phyloP scores from a whole-genome alignment of 1,140 invertebrate species.

The Melitaea cinxia region DNA sequence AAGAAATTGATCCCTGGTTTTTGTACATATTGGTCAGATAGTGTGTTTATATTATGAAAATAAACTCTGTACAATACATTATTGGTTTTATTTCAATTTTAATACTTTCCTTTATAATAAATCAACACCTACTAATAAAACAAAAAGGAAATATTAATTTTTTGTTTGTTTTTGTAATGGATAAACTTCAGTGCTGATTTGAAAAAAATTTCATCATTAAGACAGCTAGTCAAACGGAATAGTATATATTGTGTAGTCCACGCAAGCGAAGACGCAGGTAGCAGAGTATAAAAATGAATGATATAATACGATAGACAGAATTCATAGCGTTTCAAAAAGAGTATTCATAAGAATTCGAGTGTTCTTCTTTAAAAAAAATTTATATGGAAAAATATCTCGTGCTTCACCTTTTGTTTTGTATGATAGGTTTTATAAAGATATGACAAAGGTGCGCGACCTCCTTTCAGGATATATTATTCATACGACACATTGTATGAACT shows the following conservation, averaged over 20 bases:
- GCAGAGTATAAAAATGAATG: no score
- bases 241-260: no score
- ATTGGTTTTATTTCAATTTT: conserved; percentile 44
- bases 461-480: conserved; percentile 55
- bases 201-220: no score
- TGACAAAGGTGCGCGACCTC: conserved; percentile 24
- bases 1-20: conserved; percentile 37
- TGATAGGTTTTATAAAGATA: conserved; percentile 20
- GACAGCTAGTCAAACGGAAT: no score
- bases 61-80: conserved; percentile 74
- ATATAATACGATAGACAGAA: no score
- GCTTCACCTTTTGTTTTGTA: conserved; percentile 17
- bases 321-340: no score
- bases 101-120: neutral
- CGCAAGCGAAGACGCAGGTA: no score
- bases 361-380: conserved; percentile 9
- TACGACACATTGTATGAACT: conserved; percentile 42
- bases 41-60: conserved; percentile 75
- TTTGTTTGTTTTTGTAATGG: no score
- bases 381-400: conserved; percentile 14
- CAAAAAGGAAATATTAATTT: no score
- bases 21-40: conserved; percentile 57
- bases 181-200: no score
- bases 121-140: no score
- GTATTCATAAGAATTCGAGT: neutral